Percentiles rank a stretch among this genome's conserved stretches.
Evolutionary conservation across 1,140 invertebrate species (phyloP).

Genomic region (Drosophila sechellia): DNA sequence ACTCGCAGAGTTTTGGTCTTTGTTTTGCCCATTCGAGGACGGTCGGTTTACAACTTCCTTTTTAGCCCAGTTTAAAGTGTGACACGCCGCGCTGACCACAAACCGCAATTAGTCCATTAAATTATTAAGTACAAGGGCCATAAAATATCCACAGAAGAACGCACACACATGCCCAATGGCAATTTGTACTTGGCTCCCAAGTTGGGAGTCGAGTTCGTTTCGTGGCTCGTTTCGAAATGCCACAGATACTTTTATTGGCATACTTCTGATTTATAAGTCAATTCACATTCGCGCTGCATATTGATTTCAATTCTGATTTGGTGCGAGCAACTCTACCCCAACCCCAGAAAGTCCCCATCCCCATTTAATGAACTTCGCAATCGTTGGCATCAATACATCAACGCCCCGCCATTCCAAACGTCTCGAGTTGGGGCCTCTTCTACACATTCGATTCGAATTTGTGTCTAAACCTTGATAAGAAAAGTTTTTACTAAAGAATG

Average conservation of each 20-base stretch:
- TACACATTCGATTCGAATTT: conserved; percentile 34
- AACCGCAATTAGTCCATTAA: conserved; percentile 76
- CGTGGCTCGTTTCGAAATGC: conserved; percentile 18
- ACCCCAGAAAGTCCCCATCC: conserved; percentile 3
- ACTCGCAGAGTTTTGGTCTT: conserved; percentile 7
- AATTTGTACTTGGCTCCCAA: conserved; percentile 34
- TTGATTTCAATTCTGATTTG: conserved; percentile 65
- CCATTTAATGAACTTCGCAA: conserved; percentile 40
- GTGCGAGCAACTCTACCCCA: conserved; percentile 20
- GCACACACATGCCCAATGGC: conserved; percentile 25
- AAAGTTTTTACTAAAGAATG: conserved; percentile 39
- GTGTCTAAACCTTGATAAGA: conserved; percentile 67
- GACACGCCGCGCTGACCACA: conserved; percentile 43
- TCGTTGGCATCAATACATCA: conserved; percentile 67
- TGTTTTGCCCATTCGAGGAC: conserved; percentile 22
- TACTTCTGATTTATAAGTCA: conserved; percentile 67
- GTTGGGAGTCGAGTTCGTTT: conserved; percentile 30
- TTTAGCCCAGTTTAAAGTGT: conserved; percentile 57
- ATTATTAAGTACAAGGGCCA: conserved; percentile 71
- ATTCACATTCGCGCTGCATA: conserved; percentile 70
- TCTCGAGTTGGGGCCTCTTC: conserved; percentile 10
- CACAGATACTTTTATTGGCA: conserved; percentile 70
- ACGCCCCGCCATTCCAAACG: conserved; percentile 54
- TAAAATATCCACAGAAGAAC: conserved; percentile 34
- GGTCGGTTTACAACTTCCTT: conserved; percentile 52